Evolutionary conservation across 2,113 vertebrate species (phyloP).

Genomic region (Chaetorhynchus papuensis): DNA sequence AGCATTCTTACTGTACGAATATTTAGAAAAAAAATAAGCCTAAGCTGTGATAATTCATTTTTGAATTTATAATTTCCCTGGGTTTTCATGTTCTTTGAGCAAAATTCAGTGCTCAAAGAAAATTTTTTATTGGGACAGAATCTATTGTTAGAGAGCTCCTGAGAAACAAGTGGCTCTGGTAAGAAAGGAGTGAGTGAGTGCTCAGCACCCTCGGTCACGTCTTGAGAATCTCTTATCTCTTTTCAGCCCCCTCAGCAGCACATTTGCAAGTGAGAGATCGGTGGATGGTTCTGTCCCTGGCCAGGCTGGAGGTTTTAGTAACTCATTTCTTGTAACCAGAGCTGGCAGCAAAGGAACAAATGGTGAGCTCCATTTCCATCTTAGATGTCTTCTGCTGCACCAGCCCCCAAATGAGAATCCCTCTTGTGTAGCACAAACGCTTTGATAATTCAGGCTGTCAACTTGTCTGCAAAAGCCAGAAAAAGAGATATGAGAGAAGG

Average conservation of each 20-base stretch:
- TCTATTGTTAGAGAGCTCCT: neutral
- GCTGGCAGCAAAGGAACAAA: neutral
- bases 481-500: neutral
- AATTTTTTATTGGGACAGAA: neutral
- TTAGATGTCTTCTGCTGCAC: neutral
- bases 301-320: neutral
- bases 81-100: neutral
- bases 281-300: neutral
- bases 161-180: neutral
- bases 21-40: neutral
- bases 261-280: neutral
- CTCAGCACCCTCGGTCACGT: rapidly evolving
- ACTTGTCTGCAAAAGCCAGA: neutral
- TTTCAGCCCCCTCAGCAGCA: neutral
- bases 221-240: neutral
- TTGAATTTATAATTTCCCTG: rapidly evolving
- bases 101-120: neutral
- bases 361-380: neutral
- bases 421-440: neutral
- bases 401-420: neutral
- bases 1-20: neutral
- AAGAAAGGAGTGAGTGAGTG: neutral
- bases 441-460: constrained; percentile 12
- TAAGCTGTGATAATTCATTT: rapidly evolving
- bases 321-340: neutral